phyloP scores from a whole-genome alignment of 2,888 invertebrate genomes.

The Hoplodrina ambigua region DNA sequence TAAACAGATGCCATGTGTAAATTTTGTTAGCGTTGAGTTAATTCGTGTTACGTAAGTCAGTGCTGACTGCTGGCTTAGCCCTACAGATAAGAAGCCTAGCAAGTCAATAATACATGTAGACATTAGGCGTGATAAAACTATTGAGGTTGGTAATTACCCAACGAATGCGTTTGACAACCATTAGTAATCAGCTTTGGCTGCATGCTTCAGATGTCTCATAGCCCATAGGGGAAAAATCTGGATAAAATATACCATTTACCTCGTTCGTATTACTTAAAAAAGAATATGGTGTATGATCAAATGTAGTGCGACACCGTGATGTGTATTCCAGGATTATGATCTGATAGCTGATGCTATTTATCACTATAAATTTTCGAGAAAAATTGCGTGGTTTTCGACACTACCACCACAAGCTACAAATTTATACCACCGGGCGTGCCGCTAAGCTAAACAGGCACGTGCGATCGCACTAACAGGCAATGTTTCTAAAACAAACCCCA shows the following conservation, averaged over 20 bases:
- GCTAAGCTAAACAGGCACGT: constrained; percentile 86
- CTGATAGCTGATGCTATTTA: not conserved
- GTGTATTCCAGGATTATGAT: not conserved
- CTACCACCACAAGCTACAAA: constrained; percentile 49
- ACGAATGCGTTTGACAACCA: constrained; percentile 59
- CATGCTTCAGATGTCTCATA: constrained; percentile 28
- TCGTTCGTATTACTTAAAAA: not conserved
- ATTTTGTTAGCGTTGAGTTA: constrained; percentile 3
- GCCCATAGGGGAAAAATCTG: constrained; percentile 18
- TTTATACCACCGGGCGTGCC: constrained; percentile 72
- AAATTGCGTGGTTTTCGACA: constrained; percentile 67
- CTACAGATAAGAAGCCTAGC: constrained; percentile 67
- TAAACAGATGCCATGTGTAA: not conserved
- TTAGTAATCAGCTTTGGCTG: constrained; percentile 53
- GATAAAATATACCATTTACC: constrained; percentile 13
- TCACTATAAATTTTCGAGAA: not conserved
- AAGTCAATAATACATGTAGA: constrained; percentile 72
- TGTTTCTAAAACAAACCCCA: constrained; percentile 86
- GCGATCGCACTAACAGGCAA: constrained; percentile 78
- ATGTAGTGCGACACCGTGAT: not conserved
- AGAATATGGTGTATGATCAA: constrained; percentile 2
- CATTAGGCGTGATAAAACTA: constrained; percentile 79
- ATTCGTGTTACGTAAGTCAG: constrained; percentile 45
- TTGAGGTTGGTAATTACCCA: constrained; percentile 74
- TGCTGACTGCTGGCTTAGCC: constrained; percentile 65